Percentiles rank a stretch among this genome's conserved stretches.
phyloP scores from a whole-genome alignment of 1,140 invertebrate genomes.

The Rhysida immarginata region DNA sequence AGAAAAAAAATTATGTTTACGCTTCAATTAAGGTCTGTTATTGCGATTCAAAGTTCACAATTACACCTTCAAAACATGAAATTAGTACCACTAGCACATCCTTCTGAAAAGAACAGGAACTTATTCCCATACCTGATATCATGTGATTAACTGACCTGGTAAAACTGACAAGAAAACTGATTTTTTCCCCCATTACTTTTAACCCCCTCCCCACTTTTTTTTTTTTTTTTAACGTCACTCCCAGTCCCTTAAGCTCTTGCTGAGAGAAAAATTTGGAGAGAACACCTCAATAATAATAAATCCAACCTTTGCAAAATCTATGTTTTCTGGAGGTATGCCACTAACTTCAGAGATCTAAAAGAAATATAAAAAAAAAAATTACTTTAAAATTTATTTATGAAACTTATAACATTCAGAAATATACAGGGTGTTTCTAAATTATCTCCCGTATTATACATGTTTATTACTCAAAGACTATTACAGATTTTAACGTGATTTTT shows the following conservation, averaged over 20 bases:
- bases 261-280: not conserved
- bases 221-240: not conserved
- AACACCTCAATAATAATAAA: not conserved
- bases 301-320: slow-evolving; percentile 43
- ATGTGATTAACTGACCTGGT: not conserved
- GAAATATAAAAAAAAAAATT: slow-evolving; percentile 13
- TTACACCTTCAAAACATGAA: too few relatives aligned
- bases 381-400: too few relatives aligned
- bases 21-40: too few relatives aligned
- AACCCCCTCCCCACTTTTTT: too few relatives aligned
- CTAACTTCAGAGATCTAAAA: slow-evolving; percentile 40
- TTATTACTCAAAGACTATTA: too few relatives aligned
- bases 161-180: not conserved
- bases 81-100: too few relatives aligned
- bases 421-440: too few relatives aligned
- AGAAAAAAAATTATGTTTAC: too few relatives aligned
- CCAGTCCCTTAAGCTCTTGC: not conserved
- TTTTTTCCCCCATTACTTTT: not conserved
- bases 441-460: too few relatives aligned
- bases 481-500: too few relatives aligned
- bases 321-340: slow-evolving; percentile 41
- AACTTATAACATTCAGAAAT: too few relatives aligned
- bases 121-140: not conserved
- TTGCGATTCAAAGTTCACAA: too few relatives aligned
- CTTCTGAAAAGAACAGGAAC: not conserved